Evolutionary conservation across 2,797 vertebrate species (phyloP).

Genomic region (Gallinago solitaria): DNA sequence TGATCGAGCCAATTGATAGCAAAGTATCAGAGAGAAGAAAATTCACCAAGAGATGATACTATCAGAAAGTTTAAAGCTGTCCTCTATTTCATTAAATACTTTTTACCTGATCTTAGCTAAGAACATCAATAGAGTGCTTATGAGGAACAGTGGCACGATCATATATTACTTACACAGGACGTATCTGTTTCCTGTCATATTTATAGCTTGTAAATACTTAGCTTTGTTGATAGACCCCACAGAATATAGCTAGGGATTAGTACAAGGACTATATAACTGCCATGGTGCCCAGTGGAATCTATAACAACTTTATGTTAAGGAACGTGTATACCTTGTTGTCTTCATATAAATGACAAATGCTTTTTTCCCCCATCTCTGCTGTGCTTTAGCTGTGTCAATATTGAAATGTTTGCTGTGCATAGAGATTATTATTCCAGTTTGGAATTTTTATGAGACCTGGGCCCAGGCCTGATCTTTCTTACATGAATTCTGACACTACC

Average conservation of each 20-base stretch:
- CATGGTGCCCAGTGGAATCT: conserved; percentile 13
- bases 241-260: conserved; percentile 19
- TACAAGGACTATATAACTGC: conserved; percentile 10
- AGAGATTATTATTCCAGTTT: conserved; percentile 50
- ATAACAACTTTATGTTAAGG: conserved; percentile 19
- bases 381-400: conserved; percentile 48
- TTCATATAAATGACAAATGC: conserved; percentile 55
- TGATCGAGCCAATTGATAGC: neutral
- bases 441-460: conserved; percentile 44
- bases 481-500: conserved; percentile 24
- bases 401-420: conserved; percentile 56
- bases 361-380: neutral
- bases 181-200: conserved; percentile 17
- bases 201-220: conserved; percentile 30
- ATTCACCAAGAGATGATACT: neutral
- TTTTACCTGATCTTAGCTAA: neutral
- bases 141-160: neutral
- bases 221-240: neutral
- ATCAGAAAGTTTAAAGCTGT: neutral
- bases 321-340: neutral
- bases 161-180: neutral
- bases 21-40: neutral
- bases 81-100: neutral
- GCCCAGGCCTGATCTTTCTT: conserved; percentile 19
- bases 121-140: neutral